Evolutionary conservation across 1,140 invertebrate genomes (phyloP).

Genomic region (Lordiphosa mommai): DNA sequence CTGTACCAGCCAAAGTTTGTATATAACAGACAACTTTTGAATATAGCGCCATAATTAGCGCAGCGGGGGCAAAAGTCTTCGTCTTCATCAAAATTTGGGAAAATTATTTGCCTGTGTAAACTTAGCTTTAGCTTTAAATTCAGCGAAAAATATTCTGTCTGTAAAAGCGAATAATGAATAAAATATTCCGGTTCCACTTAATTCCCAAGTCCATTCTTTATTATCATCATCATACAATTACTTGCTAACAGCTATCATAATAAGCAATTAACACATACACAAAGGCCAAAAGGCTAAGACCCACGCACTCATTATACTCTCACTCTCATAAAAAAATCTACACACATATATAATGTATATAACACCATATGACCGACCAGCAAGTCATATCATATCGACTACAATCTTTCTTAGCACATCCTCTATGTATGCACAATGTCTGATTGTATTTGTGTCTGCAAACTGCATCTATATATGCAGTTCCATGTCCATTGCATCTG

Average conservation of each 20-base stretch:
- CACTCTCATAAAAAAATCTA: background rate
- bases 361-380: slow-evolving; percentile 1
- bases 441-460: slow-evolving; percentile 35
- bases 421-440: slow-evolving; percentile 1
- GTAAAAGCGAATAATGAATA: too few species aligned
- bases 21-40: too few species aligned
- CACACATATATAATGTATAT: background rate
- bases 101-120: too few species aligned
- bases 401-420: slow-evolving; percentile 8
- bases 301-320: slow-evolving; percentile 11
- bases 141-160: too few species aligned
- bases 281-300: slow-evolving; percentile 23
- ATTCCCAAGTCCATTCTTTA: too few species aligned
- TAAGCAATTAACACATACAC: slow-evolving; percentile 51
- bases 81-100: too few species aligned
- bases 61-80: too few species aligned
- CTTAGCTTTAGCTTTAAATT: too few species aligned
- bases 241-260: slow-evolving; percentile 28
- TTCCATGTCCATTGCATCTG: slow-evolving; percentile 56
- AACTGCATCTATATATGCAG: slow-evolving; percentile 43
- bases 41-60: too few species aligned
- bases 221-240: background rate
- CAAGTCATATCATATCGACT: background rate
- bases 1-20: too few species aligned
- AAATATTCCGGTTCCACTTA: background rate